Conservation (phyloP, 92 coral and sea anemone species). For the Scolanthus callimorphus region DNA sequence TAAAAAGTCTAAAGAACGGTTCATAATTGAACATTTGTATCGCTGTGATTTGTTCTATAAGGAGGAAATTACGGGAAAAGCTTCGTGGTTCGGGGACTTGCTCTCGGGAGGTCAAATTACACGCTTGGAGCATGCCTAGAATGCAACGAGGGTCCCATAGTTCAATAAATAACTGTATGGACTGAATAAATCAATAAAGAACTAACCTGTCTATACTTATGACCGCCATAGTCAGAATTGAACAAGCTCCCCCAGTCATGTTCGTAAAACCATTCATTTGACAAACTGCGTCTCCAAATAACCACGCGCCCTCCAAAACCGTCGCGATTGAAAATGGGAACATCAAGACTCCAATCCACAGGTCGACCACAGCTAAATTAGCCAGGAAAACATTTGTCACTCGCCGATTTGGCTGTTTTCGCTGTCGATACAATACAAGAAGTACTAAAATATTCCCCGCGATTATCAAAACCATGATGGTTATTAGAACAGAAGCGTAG, state of each 20-base stretch:
- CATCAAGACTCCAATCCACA: constrained; percentile 59
- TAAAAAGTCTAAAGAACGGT: no score
- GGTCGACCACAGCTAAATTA: constrained; percentile 81
- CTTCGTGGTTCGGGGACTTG: no score
- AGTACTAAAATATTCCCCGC: constrained; percentile 70
- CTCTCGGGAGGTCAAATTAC: no score
- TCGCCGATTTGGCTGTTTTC: constrained; percentile 61
- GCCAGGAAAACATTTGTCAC: constrained; percentile 86
- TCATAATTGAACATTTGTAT: no score
- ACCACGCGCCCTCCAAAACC: constrained; percentile 38
- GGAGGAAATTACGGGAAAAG: no score
- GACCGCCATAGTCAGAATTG: constrained; percentile 85
- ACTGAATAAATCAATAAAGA: no score
- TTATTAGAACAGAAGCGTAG: constrained; percentile 34
- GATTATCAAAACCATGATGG: constrained; percentile 53
- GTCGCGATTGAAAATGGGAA: constrained; percentile 72
- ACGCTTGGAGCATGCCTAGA: no score
- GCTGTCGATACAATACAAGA: constrained; percentile 73
- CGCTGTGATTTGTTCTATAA: no score
- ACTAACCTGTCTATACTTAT: constrained; percentile 91
- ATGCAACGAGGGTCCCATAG: no score
- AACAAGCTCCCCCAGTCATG: constrained; percentile 80
- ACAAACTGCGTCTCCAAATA: constrained; percentile 61
- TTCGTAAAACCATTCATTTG: constrained; percentile 89
- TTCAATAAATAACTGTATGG: no score